Conservation (phyloP, 2,888 invertebrate genomes). For the Lottia scabra region DNA sequence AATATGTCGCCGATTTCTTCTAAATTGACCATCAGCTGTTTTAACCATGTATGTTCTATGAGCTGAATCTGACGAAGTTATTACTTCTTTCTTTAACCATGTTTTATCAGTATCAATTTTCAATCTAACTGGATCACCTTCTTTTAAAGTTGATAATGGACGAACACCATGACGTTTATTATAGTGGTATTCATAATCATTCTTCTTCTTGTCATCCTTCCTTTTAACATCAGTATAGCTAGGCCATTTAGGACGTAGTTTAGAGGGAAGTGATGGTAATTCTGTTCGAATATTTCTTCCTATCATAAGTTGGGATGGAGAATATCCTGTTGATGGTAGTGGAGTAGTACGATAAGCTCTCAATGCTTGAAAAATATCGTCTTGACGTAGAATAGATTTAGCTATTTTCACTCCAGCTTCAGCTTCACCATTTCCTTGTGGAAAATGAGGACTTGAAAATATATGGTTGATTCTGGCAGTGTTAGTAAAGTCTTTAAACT, state of each 20-base stretch:
- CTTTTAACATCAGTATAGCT: neutral
- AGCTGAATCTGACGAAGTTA: too few species aligned
- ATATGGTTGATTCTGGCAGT: neutral
- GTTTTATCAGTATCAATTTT: constrained; percentile 15
- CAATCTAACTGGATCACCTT: constrained; percentile 1
- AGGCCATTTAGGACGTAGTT: neutral
- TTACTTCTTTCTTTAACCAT: constrained; percentile 4
- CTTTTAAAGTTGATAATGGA: constrained; percentile 6
- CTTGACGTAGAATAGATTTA: constrained; percentile 22
- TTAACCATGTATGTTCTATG: constrained; percentile 6
- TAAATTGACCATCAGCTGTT: neutral
- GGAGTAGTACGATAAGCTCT: constrained; percentile 12
- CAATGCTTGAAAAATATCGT: constrained; percentile 11
- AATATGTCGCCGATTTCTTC: constrained; percentile 6
- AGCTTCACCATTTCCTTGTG: constrained; percentile 22
- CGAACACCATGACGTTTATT: constrained; percentile 13
- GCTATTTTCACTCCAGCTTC: constrained; percentile 15
- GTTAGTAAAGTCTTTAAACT: neutral
- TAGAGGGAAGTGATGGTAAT: too few species aligned
- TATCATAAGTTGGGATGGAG: neutral
- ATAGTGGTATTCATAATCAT: neutral
- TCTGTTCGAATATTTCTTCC: too few species aligned
- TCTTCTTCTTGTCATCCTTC: neutral
- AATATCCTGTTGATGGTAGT: too few species aligned
- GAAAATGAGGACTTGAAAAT: too few species aligned